These are phyloP conservation scores for Drosophila triauraria DNA, from an alignment of 1,140 invertebrate species.

Conservation along the genomic window DNA sequence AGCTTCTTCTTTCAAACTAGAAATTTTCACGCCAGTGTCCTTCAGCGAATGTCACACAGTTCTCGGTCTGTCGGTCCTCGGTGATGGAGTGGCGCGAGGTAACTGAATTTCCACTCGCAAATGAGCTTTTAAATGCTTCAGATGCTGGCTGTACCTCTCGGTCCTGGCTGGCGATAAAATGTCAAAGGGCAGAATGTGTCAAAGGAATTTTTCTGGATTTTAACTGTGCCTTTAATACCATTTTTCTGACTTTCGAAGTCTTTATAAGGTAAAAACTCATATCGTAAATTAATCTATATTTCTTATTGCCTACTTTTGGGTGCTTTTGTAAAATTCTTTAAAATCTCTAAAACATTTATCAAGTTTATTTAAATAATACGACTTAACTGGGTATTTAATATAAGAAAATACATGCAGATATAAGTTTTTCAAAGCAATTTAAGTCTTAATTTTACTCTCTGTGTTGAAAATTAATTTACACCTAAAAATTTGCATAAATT, in stretches of 20 bases:
- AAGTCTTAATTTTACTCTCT: too few relatives aligned
- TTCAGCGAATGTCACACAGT: conserved; percentile 44
- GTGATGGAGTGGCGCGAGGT: conserved; percentile 11
- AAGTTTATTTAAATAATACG: too few relatives aligned
- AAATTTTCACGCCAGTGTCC: conserved; percentile 13
- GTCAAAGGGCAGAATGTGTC: not conserved
- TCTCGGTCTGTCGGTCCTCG: too few relatives aligned
- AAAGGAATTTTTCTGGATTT: not conserved
- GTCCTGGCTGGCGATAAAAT: not conserved
- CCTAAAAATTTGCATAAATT: too few relatives aligned
- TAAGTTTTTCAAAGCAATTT: too few relatives aligned
- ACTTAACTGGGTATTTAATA: not conserved
- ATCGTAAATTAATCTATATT: too few relatives aligned
- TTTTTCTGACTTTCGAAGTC: not conserved
- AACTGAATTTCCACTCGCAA: conserved; percentile 25
- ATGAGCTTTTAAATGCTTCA: conserved; percentile 52
- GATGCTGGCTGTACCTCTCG: conserved; percentile 6
- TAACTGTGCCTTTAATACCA: not conserved
- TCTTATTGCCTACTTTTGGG: not conserved
- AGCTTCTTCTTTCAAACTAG: conserved; percentile 1
- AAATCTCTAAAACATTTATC: not conserved
- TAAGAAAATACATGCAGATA: too few relatives aligned
- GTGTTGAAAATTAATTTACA: too few relatives aligned
- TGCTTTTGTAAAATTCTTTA: not conserved
- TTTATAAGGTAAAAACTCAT: too few relatives aligned